Evolutionary conservation across 2,113 vertebrate species (phyloP).

Genomic region (Rhinolophus sinicus): DNA sequence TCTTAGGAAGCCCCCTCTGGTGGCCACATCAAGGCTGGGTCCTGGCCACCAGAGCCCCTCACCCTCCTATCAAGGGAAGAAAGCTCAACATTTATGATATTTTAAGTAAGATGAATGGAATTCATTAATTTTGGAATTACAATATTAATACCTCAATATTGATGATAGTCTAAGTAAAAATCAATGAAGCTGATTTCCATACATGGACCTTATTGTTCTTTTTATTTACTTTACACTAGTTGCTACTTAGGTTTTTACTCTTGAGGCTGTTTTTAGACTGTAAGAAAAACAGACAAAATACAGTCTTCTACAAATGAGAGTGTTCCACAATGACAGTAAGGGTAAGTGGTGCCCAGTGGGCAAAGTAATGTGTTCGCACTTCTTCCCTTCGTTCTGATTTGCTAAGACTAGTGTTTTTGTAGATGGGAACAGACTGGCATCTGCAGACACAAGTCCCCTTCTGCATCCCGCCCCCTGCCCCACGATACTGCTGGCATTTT

Average conservation of each 20-base stretch:
- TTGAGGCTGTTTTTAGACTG: not conserved
- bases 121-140: not conserved
- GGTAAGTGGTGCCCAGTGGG: not conserved
- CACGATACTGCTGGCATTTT: not conserved
- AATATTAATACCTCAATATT: not conserved
- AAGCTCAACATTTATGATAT: not conserved
- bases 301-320: not conserved
- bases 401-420: not conserved
- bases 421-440: not conserved
- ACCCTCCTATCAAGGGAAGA: not conserved
- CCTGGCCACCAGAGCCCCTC: not conserved
- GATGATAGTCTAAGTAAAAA: not conserved
- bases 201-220: not conserved
- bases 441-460: not conserved
- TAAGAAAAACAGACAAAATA: not conserved
- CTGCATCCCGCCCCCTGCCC: rapidly evolving
- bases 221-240: not conserved
- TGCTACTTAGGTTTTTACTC: not conserved
- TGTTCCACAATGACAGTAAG: not conserved
- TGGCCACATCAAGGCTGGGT: not conserved
- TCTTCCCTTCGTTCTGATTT: not conserved
- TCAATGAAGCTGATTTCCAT: not conserved
- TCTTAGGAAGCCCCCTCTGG: not conserved
- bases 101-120: not conserved
- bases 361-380: not conserved